Evolutionary conservation across 2,888 invertebrate species (phyloP), one percentile per base, ranked within the genome.

Genomic region (Acleris cristana): DNA sequence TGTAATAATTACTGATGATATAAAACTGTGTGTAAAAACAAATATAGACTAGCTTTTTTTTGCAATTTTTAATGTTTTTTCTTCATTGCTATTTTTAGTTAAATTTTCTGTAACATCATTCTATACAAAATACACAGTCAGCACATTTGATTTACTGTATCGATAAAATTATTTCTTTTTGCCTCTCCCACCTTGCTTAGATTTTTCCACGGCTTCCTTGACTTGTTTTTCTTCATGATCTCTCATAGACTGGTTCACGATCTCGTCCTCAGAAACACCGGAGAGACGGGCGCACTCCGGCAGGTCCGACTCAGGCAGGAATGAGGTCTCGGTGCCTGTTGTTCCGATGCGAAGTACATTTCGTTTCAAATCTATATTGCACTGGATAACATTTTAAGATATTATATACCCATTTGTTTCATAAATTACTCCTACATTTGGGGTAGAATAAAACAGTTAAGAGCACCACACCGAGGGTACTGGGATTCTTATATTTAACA

Each of bases 331-430:
- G 0, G 98, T 98, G 44, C 97, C 97, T 0, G 99, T 99, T 0
- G 99, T 99, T 48, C 99, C 99, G 79, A 99, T 99, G 72, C 95
- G 94, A 44, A 99, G 93, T 3, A 97, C 95, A 87, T 98, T 99
- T 56, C 95, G 94, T 83, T 97, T 96, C 76, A 99, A 91, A 87
- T 99, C 99, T 76, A 99, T 98, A 75, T 96, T 96, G 87, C 99
- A 99, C 95, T 97, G 77, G 54, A 69, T 66, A 64, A 54, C 63
- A 71, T 26, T 7, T 10, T 6, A n/a, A 23, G 10, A 40, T 44
- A 48, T 54, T 54, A 30, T 10, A n/a, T 6, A 54, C 23, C 54
- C 10, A 30, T 26, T 12, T 14, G 1, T 14, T 40, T 40, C 40
- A 40, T 40, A 40, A 40, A 40, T 14, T 3, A 40, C 40, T 40